Base-by-base conservation (phyloP, 92 coral and sea anemone species). In the Parazoanthus atlanticus region DNA sequence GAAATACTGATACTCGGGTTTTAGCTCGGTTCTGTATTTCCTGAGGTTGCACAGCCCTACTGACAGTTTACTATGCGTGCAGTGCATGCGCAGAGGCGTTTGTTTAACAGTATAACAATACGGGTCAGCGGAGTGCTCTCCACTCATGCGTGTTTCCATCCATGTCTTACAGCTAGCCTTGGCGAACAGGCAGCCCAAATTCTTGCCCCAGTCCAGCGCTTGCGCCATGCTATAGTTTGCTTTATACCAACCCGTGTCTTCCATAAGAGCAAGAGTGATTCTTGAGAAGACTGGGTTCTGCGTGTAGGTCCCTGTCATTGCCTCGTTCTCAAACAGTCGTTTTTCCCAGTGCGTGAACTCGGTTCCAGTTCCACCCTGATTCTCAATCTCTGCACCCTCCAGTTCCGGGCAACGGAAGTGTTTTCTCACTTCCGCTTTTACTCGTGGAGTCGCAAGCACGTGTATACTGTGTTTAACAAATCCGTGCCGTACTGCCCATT, bases 301-400 rank as follows among this genome's bases (percentile, higher is more conserved):
- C 0, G 99, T 97, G 56, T 97, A 97, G 5, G 99, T 97, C 4
- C 99, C 99, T 15, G 99, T 97, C 99, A 97, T 97, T 31, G 99
- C 99, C 93, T 97, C 99, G 92, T 97, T 97, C 76, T 97, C 99
- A 76, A 97, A 97, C 85, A 97, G 88, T 34, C 99, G 93, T 80
- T 97, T 97, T 71, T 97, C 99, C 99, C 99, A 97, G 82, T 97
- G 99, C 2, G 99, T 97, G 40, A 92, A 92, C 75, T 94, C 94
- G 49, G 99, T 97, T 52, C 99, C 99, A 40, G 91, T 79, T 11
- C 96, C 95, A 23, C 99, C 99, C 72, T 97, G 99, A 74, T 97
- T 97, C 85, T 97, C 99, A 71, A 97, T 93, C 84, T 97, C 99
- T 15, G 99, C 99, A 26, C 99, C 99, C 89, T 95, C 98, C 12